Percentiles rank a stretch among this genome's conserved stretches.
Evolutionary conservation across 1,140 invertebrate genomes (phyloP).

Genomic region (Drosophila dunni): DNA sequence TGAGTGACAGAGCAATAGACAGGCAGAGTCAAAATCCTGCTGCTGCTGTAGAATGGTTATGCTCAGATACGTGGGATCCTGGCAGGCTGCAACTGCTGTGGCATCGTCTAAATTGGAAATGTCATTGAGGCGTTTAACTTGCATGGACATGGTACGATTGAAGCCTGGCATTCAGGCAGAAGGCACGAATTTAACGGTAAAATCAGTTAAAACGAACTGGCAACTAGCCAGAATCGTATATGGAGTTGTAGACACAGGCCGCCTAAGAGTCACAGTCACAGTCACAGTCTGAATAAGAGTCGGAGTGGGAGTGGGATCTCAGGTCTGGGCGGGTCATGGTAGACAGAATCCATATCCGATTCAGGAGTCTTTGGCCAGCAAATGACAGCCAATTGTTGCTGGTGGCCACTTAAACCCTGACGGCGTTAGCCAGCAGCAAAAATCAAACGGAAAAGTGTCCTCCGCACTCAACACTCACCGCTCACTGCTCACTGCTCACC

Average conservation of each 20-base stretch:
- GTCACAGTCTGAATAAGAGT: not conserved
- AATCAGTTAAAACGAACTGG: constrained; percentile 47
- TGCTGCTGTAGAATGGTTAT: constrained; percentile 35
- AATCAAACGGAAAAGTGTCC: constrained; percentile 29
- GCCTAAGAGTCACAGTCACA: not conserved
- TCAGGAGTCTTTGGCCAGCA: constrained; percentile 53
- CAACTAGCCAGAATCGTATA: constrained; percentile 9
- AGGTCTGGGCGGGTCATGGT: constrained; percentile 14
- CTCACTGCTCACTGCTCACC: constrained; percentile 60
- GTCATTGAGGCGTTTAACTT: constrained; percentile 82
- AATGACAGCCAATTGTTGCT: constrained; percentile 82
- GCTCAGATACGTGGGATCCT: constrained; percentile 22
- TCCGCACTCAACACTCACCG: not conserved
- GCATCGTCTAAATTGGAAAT: constrained; percentile 78
- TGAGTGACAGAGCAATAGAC: constrained; percentile 68
- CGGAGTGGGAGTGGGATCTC: not conserved
- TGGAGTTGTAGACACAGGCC: not conserved
- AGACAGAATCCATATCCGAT: constrained; percentile 28
- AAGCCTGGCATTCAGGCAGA: constrained; percentile 31
- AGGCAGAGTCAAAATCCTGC: constrained; percentile 64
- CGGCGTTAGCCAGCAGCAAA: constrained; percentile 21
- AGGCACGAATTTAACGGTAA: constrained; percentile 48
- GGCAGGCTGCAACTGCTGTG: constrained; percentile 32
- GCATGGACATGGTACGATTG: constrained; percentile 58
- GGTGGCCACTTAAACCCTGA: constrained; percentile 68